Evolutionary conservation across 2,888 invertebrate species (phyloP).

Genomic region (Carabus problematicus): DNA sequence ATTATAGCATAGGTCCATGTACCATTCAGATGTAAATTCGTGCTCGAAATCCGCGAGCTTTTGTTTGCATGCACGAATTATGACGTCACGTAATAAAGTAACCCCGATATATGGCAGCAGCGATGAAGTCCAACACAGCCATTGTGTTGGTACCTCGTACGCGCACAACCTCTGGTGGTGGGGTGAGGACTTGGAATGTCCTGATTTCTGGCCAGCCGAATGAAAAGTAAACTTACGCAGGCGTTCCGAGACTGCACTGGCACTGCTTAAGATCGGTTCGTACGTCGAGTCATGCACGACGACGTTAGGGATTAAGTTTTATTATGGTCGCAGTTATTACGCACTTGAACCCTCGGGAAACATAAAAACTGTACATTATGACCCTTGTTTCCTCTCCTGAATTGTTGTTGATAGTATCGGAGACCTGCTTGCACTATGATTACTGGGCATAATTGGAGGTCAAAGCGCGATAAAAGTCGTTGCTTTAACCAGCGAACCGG

Average conservation of each 20-base stretch:
- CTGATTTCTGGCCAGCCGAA: slow-evolving; percentile 13
- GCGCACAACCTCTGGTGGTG: not conserved
- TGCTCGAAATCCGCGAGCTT: not conserved
- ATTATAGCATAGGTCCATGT: not conserved
- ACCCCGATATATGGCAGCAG: not conserved
- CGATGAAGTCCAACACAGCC: not conserved
- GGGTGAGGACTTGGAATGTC: slow-evolving; percentile 11
- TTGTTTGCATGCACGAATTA: slow-evolving; percentile 8
- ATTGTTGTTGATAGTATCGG: slow-evolving; percentile 13
- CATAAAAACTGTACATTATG: slow-evolving; percentile 28
- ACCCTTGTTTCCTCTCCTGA: not conserved
- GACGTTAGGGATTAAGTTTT: slow-evolving; percentile 21
- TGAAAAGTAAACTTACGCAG: slow-evolving; percentile 13
- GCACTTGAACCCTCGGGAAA: slow-evolving; percentile 23
- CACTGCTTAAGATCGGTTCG: not conserved
- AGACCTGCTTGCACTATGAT: slow-evolving; percentile 4
- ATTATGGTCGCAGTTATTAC: slow-evolving; percentile 26
- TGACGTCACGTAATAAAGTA: slow-evolving; percentile 16
- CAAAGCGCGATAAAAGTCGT: slow-evolving; percentile 11
- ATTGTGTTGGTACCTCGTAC: not conserved
- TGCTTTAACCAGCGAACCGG: not conserved
- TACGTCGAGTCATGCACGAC: slow-evolving; percentile 6
- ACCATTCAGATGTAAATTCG: slow-evolving; percentile 10
- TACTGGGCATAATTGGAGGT: slow-evolving; percentile 14
- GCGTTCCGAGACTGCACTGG: not conserved